Conservation (phyloP, 1,140 invertebrate species). For the Lasaia peninsularis region DNA sequence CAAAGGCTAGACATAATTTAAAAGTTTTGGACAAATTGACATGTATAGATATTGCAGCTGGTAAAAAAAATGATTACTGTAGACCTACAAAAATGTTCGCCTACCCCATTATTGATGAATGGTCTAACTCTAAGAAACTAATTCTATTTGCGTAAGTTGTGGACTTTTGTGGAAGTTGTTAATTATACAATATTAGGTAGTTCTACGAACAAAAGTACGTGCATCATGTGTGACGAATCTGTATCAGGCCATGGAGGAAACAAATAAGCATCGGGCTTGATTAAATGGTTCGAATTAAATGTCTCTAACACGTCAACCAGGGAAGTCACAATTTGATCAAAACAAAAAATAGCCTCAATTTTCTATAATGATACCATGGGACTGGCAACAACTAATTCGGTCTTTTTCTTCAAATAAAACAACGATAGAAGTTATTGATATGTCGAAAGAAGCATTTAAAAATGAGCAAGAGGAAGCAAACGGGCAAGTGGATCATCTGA, state of each 20-base stretch:
- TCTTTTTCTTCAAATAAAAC: constrained; percentile 17
- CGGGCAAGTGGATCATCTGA: too few species aligned
- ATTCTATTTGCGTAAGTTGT: constrained; percentile 21
- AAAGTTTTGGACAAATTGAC: constrained; percentile 24
- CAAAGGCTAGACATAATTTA: constrained; percentile 12
- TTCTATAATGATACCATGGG: too few species aligned
- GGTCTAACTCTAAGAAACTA: too few species aligned
- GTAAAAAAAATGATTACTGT: constrained; percentile 25
- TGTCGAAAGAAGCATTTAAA: too few species aligned
- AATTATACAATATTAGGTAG: constrained; percentile 23
- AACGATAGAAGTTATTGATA: constrained; percentile 14
- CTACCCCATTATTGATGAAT: constrained; percentile 22
- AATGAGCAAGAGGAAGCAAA: too few species aligned
- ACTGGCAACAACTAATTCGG: too few species aligned
- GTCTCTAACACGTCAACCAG: not conserved
- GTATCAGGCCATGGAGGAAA: constrained; percentile 7
- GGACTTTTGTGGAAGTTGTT: too few species aligned
- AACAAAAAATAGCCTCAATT: too few species aligned
- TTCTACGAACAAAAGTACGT: too few species aligned
- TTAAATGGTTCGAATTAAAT: not conserved
- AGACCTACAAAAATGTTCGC: constrained; percentile 24
- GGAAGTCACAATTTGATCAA: not conserved
- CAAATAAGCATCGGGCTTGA: not conserved
- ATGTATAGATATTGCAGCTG: constrained; percentile 17
- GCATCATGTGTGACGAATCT: too few species aligned